Conservation (phyloP, 2,797 vertebrate genomes). For the Falco peregrinus region DNA sequence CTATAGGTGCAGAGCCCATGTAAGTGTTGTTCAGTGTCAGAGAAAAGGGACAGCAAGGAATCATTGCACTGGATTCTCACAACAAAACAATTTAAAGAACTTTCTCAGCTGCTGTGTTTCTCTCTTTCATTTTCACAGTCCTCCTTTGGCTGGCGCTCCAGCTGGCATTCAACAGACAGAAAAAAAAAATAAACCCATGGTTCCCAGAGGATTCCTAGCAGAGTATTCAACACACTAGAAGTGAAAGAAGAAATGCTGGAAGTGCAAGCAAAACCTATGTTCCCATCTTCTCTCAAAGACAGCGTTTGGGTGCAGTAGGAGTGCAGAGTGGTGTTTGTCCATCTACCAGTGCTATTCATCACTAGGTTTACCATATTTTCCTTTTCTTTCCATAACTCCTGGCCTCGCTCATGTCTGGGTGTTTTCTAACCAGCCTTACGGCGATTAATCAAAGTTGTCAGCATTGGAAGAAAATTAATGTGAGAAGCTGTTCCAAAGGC, state of each 20-base stretch:
- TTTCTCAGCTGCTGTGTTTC: background rate
- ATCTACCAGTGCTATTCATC: constrained; percentile 46
- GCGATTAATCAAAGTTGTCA: constrained; percentile 75
- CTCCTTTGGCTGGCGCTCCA: background rate
- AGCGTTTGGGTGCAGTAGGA: background rate
- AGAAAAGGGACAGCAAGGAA: background rate
- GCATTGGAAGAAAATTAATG: constrained; percentile 70
- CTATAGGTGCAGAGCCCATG: background rate
- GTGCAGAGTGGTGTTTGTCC: constrained; percentile 7
- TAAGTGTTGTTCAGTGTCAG: background rate
- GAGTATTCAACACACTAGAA: background rate
- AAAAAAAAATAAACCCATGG: background rate
- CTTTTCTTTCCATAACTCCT: constrained; percentile 61
- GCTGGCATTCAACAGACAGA: background rate
- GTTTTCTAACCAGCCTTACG: constrained; percentile 63
- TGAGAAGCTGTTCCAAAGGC: constrained; percentile 72
- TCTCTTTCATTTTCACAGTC: background rate
- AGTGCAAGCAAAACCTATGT: background rate
- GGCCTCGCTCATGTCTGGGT: constrained; percentile 67
- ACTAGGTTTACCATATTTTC: constrained; percentile 43
- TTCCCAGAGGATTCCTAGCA: background rate
- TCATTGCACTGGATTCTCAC: background rate
- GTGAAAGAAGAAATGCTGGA: background rate
- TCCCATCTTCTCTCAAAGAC: background rate
- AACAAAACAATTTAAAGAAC: background rate